Percentiles rank a stretch among this genome's conserved stretches.
phyloP scores from a whole-genome alignment of 2,113 vertebrate genomes.

The Dromiciops gliroides region DNA sequence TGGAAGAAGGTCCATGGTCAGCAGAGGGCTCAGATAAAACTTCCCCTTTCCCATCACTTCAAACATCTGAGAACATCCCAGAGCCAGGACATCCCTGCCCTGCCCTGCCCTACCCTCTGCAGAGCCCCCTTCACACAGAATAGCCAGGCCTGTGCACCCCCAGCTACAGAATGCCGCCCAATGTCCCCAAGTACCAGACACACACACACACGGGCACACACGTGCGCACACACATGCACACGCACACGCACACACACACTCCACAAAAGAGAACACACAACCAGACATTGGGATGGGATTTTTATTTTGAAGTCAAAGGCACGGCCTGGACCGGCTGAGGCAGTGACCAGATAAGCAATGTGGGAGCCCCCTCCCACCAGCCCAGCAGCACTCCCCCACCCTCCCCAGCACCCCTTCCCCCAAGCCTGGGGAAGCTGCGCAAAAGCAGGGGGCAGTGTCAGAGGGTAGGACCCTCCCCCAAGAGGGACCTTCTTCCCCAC shows the following conservation, averaged over 20 bases:
- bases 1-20: too few relatives aligned
- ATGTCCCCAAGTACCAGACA: not conserved
- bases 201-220: not conserved
- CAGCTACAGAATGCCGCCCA: too few relatives aligned
- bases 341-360: constrained; percentile 42
- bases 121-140: too few relatives aligned
- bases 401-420: not conserved
- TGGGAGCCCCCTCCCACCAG: constrained; percentile 40
- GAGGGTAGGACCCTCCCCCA: not conserved
- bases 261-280: not conserved
- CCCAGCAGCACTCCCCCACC: not conserved
- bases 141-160: too few relatives aligned
- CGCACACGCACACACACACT: not conserved
- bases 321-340: constrained; percentile 67
- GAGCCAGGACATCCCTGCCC: too few relatives aligned
- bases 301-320: constrained; percentile 79
- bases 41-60: too few relatives aligned
- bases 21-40: too few relatives aligned
- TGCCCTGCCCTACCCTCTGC: too few relatives aligned
- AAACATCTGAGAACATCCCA: too few relatives aligned
- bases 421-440: constrained; percentile 49
- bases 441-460: constrained; percentile 23
- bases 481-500: not conserved
- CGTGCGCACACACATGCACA: not conserved
- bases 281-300: constrained; percentile 52